Conservation (phyloP, 2,888 invertebrate species). For the Eudemis profundana region DNA sequence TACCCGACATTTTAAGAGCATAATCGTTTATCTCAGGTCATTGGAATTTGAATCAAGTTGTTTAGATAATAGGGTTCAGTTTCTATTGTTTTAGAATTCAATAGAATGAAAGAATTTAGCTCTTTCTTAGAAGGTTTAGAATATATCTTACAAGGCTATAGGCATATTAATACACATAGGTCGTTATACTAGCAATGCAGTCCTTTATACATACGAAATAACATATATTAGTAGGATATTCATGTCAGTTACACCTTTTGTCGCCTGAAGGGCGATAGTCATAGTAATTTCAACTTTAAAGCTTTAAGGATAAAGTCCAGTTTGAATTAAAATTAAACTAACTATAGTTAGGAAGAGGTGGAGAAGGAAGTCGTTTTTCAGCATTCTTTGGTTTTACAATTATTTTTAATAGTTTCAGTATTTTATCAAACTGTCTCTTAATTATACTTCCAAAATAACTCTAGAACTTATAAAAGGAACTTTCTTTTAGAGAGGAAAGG, state of each 20-base stretch:
- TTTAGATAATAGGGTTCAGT: too few relatives aligned
- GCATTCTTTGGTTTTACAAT: conserved; percentile 48
- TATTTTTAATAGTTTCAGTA: conserved; percentile 27
- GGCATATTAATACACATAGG: too few relatives aligned
- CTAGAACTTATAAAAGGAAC: conserved; percentile 4
- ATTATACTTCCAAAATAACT: conserved; percentile 7
- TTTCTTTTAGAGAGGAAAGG: neutral
- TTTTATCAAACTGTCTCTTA: conserved; percentile 26
- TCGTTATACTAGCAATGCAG: too few relatives aligned
- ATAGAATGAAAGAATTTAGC: too few relatives aligned
- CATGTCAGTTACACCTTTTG: neutral
- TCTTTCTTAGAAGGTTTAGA: too few relatives aligned
- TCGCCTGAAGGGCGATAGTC: neutral
- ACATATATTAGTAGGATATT: neutral
- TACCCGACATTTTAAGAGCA: neutral
- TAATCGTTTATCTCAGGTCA: neutral
- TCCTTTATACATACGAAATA: too few relatives aligned
- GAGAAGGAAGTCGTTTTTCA: conserved; percentile 74
- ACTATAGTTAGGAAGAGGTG: conserved; percentile 24
- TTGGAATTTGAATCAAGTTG: neutral
- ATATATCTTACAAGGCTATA: too few relatives aligned
- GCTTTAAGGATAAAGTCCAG: neutral
- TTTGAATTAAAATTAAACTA: neutral
- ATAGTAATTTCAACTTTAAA: neutral
- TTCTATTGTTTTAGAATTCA: too few relatives aligned